Evolutionary conservation across 1,140 invertebrate genomes (phyloP).

Genomic region (Dendroctonus valens): DNA sequence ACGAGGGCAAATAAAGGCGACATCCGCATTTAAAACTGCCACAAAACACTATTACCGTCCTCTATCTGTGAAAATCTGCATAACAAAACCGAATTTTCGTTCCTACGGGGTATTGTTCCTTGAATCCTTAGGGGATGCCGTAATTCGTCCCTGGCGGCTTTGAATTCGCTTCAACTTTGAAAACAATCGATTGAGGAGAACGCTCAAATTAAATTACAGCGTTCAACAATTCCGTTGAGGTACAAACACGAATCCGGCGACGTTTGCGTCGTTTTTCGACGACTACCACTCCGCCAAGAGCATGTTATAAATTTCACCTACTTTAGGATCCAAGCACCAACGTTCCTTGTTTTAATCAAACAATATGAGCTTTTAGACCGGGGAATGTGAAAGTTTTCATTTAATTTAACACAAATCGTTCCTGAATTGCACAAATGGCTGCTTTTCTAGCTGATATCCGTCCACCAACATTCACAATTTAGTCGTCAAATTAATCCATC

Average conservation of each 20-base stretch:
- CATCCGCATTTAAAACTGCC: slow-evolving; percentile 5
- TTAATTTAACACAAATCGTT: no score
- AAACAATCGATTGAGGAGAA: slow-evolving; percentile 10
- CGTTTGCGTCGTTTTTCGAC: background rate
- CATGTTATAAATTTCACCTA: no score
- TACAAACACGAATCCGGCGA: slow-evolving; percentile 4
- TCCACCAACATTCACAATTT: no score
- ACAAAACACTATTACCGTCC: slow-evolving; percentile 3
- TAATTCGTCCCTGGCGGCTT: slow-evolving; percentile 1
- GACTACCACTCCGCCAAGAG: no score
- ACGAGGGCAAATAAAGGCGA: background rate
- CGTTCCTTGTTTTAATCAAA: no score
- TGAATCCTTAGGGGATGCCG: slow-evolving; percentile 3
- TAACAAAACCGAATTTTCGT: slow-evolving; percentile 9
- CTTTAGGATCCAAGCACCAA: no score
- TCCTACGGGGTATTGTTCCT: slow-evolving; percentile 7
- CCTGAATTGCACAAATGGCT: no score
- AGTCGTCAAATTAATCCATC: no score
- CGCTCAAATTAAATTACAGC: slow-evolving; percentile 9
- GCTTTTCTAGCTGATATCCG: no score
- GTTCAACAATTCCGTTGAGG: slow-evolving; percentile 10
- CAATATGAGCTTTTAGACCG: no score
- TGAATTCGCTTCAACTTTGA: slow-evolving; percentile 3
- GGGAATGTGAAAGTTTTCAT: no score
- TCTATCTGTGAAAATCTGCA: slow-evolving; percentile 1